Conservation (phyloP, 2,113 vertebrate species). For the Corvus moneduloides region DNA sequence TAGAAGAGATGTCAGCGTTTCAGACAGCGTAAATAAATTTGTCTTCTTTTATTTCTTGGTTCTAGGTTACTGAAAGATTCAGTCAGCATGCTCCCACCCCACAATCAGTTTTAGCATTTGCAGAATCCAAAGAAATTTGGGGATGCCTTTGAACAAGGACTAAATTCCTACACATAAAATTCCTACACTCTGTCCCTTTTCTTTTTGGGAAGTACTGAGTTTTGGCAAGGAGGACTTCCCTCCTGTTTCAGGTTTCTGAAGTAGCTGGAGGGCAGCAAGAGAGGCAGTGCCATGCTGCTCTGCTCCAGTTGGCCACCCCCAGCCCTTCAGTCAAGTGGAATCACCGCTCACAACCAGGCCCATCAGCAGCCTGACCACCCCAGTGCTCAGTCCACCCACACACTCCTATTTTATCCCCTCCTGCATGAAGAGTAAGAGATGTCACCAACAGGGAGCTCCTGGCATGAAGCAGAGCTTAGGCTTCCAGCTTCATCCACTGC, state of each 20-base stretch:
- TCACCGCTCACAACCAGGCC: not conserved
- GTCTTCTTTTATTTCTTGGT: not conserved
- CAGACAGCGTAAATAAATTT: not conserved
- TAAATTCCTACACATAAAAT: not conserved
- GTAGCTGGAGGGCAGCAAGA: not conserved
- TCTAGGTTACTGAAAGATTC: not conserved
- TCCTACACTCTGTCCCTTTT: not conserved
- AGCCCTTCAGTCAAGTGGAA: not conserved
- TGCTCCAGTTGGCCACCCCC: not conserved
- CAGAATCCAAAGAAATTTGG: not conserved
- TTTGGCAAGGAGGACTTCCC: not conserved
- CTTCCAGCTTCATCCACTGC: not conserved
- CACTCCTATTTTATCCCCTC: not conserved
- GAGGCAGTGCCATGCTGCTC: not conserved
- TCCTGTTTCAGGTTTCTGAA: not conserved
- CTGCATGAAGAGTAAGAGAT: not conserved
- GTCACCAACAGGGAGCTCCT: not conserved
- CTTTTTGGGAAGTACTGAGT: not conserved
- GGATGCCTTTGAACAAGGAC: not conserved
- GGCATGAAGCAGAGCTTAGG: not conserved
- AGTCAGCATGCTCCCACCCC: not conserved
- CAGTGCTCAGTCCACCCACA: not conserved
- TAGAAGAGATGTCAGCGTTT: not conserved
- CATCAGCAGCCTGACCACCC: not conserved
- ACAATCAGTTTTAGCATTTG: not conserved